These are phyloP conservation scores for Cepaea nemoralis DNA, from an alignment of 1,140 invertebrate genomes.

Conservation along the genomic window DNA sequence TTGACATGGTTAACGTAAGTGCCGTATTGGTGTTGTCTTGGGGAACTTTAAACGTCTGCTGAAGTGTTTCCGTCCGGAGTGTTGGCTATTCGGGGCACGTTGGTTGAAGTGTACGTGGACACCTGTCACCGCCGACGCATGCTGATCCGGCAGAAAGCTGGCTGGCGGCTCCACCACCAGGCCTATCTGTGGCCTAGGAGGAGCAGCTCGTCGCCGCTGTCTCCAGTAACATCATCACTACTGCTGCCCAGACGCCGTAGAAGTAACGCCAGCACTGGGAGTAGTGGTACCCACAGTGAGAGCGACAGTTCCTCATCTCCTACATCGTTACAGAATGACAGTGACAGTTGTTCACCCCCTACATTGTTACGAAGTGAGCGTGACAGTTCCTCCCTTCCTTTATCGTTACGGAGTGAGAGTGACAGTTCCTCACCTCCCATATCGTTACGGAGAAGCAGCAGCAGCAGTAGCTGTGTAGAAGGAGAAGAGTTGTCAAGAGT, in stretches of 20 bases:
- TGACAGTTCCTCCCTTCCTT: background rate
- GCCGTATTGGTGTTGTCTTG: no score
- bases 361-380: no score
- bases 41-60: no score
- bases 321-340: no score
- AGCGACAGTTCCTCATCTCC: background rate
- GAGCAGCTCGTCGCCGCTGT: background rate
- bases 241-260: conserved; percentile 3
- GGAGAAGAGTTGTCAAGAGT: background rate
- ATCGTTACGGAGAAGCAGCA: background rate
- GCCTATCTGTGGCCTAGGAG: conserved; percentile 33
- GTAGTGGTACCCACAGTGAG: background rate
- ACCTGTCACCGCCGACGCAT: background rate
- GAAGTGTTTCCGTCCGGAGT: no score
- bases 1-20: no score
- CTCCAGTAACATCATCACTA: no score
- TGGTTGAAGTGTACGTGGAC: background rate
- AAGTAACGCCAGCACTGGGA: background rate
- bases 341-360: no score
- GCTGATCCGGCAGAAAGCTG: conserved; percentile 31
- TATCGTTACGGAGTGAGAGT: background rate
- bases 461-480: background rate
- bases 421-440: background rate
- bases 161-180: conserved; percentile 36
- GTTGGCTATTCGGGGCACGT: no score